Conservation (phyloP, 1,140 invertebrate species). For the Sycophila sp. region DNA sequence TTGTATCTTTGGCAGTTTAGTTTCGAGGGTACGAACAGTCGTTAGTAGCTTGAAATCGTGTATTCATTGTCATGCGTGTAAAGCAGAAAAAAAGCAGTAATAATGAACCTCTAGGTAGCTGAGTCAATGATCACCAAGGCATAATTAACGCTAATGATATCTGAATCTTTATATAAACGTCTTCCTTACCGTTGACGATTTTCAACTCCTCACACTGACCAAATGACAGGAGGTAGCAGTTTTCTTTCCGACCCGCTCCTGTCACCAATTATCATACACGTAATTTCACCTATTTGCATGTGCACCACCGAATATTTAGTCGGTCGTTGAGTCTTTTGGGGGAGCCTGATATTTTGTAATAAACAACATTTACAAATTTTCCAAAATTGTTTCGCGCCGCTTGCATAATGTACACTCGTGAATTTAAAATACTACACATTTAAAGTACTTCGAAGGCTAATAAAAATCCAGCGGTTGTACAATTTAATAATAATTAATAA, state of each 20-base stretch:
- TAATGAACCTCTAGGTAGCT: background rate
- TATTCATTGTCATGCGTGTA: background rate
- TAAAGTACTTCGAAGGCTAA: no score
- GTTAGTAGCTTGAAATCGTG: slow-evolving; percentile 21
- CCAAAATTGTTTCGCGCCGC: no score
- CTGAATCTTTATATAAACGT: slow-evolving; percentile 25
- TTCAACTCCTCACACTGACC: slow-evolving; percentile 6
- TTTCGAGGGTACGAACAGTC: background rate
- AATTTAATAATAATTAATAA: slow-evolving; percentile 3
- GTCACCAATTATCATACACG: background rate
- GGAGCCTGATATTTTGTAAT: no score
- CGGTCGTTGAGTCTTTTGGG: background rate
- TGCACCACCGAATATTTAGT: background rate
- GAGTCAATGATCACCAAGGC: background rate
- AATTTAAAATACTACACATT: no score
- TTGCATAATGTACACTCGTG: no score
- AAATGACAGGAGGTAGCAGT: no score
- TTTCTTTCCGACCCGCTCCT: background rate
- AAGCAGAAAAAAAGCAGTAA: background rate
- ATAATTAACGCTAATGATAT: slow-evolving; percentile 4
- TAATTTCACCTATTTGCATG: slow-evolving; percentile 1
- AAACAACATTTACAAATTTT: no score
- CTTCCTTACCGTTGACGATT: slow-evolving; percentile 24
- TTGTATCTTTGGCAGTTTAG: background rate
- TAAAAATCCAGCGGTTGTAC: background rate